These are phyloP conservation scores for Graphium colonna DNA, from an alignment of 2,888 invertebrate species.

Conservation along the genomic window DNA sequence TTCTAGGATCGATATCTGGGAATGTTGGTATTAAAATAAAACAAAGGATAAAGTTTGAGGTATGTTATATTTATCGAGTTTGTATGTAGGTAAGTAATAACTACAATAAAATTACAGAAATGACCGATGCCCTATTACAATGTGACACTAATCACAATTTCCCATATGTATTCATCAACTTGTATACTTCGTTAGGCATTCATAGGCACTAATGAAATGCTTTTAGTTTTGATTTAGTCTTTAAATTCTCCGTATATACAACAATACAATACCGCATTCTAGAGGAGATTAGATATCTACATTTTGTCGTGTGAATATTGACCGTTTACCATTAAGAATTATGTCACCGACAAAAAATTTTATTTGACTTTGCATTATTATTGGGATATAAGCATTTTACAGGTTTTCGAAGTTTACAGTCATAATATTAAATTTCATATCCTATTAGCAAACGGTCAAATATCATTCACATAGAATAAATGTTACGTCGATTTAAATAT, in stretches of 20 bases:
- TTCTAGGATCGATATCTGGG: slow-evolving; percentile 1
- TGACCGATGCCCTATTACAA: slow-evolving; percentile 74
- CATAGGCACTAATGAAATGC: slow-evolving; percentile 66
- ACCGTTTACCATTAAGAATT: slow-evolving; percentile 21
- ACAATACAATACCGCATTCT: slow-evolving; percentile 37
- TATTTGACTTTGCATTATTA: too few relatives aligned
- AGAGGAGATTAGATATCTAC: slow-evolving; percentile 32
- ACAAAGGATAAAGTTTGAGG: slow-evolving; percentile 62
- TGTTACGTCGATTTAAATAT: not conserved
- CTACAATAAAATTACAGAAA: slow-evolving; percentile 78
- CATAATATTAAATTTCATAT: too few relatives aligned
- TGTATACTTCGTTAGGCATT: slow-evolving; percentile 75
- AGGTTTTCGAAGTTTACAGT: not conserved
- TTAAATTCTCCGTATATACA: slow-evolving; percentile 75
- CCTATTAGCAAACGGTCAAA: slow-evolving; percentile 10
- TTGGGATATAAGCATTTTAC: not conserved
- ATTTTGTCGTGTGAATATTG: slow-evolving; percentile 16
- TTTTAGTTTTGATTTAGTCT: slow-evolving; percentile 61
- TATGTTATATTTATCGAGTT: slow-evolving; percentile 79
- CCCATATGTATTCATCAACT: slow-evolving; percentile 73
- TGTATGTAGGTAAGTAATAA: slow-evolving; percentile 78
- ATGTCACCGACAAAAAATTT: not conserved
- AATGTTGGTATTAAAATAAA: slow-evolving; percentile 36
- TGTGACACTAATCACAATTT: slow-evolving; percentile 74
- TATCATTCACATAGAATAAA: not conserved